These are phyloP conservation scores for Ichneumoninae sp. DNA, from an alignment of 2,888 invertebrate genomes.

Conservation along the genomic window DNA sequence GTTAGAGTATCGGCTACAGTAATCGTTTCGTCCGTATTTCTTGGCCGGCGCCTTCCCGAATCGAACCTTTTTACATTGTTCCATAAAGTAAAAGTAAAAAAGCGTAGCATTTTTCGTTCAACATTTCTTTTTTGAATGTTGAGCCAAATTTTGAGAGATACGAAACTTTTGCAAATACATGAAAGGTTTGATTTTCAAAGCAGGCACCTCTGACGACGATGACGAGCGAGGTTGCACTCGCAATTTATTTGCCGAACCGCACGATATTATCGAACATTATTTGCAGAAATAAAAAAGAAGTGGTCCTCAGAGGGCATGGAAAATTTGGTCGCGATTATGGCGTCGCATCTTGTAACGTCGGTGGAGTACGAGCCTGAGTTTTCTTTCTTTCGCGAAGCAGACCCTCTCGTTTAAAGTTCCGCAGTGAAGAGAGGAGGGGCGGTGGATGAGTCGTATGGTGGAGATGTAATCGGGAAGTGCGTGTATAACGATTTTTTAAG, in stretches of 20 bases:
- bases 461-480: constrained; percentile 13
- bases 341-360: constrained; percentile 7
- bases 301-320: constrained; percentile 31
- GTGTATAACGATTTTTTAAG: constrained; percentile 23
- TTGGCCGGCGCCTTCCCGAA: constrained; percentile 6
- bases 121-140: background rate
- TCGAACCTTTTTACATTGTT: background rate
- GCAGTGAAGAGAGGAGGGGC: constrained; percentile 61
- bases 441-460: constrained; percentile 39
- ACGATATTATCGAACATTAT: constrained; percentile 22
- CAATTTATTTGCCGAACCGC: background rate
- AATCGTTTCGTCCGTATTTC: constrained; percentile 43
- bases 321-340: constrained; percentile 38
- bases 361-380: constrained; percentile 22
- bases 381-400: constrained; percentile 31
- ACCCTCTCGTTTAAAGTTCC: background rate
- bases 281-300: constrained; percentile 1
- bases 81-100: background rate
- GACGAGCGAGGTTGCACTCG: background rate
- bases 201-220: background rate
- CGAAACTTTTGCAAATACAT: background rate
- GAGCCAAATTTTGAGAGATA: background rate
- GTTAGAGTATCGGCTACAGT: constrained; percentile 26
- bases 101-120: background rate
- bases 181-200: background rate